Conservation (phyloP, 2,888 invertebrate genomes). For the Amorpha juglandis region DNA sequence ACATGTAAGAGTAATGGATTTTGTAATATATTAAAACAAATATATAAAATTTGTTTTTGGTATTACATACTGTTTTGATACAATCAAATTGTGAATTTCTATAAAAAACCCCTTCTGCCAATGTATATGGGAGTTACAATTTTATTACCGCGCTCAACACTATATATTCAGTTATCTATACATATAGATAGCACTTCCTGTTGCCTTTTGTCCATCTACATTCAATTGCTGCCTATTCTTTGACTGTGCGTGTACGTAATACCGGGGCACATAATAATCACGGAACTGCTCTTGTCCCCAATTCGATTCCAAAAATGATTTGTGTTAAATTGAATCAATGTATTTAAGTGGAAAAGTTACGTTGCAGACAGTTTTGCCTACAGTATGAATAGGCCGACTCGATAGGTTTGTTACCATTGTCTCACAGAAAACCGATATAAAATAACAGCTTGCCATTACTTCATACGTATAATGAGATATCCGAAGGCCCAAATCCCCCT, state of each 20-base stretch:
- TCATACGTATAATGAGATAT: too few species aligned
- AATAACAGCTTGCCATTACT: too few species aligned
- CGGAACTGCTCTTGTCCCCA: not conserved
- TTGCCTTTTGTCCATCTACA: conserved; percentile 16
- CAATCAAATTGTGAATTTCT: too few species aligned
- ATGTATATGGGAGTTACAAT: not conserved
- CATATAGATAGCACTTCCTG: conserved; percentile 18
- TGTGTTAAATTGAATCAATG: too few species aligned
- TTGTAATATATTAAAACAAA: too few species aligned
- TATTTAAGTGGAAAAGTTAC: too few species aligned
- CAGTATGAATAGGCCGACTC: too few species aligned
- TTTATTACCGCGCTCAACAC: conserved; percentile 12
- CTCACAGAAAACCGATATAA: too few species aligned
- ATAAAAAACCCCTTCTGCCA: not conserved
- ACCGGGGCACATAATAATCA: not conserved
- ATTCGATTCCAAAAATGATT: not conserved
- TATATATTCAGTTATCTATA: conserved; percentile 15
- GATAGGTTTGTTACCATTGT: too few species aligned
- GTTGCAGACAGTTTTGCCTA: too few species aligned
- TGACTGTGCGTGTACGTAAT: not conserved
- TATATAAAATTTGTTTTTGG: not conserved
- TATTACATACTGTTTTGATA: not conserved
- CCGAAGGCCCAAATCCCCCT: too few species aligned
- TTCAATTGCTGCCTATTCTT: conserved; percentile 18
- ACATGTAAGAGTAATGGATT: too few species aligned